Base-by-base conservation (phyloP, 2,888 invertebrate genomes). In the Cryptophagus acutangulus region DNA sequence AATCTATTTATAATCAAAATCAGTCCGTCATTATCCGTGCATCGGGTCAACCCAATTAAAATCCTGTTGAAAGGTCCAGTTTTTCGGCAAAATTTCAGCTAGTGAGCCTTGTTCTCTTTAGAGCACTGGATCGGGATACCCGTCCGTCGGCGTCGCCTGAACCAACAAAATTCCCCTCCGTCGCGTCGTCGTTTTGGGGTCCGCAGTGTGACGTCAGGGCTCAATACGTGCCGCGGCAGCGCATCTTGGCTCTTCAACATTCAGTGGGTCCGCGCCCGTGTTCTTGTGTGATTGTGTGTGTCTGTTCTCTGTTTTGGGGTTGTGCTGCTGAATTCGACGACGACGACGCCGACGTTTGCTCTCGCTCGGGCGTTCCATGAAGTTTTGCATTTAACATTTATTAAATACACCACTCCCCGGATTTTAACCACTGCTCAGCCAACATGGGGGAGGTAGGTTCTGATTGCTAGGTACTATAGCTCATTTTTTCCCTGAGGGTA, bases 131-230 rank as follows among this genome's bases (percentile, higher is more conserved):
- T 45, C 43, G 42, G 43, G 35, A 41, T 28, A 38, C 25, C 35
- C 34, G 26, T n/a, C n/a, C 20, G 18, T 15, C 3, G 41, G n/a
- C n/a, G n/a, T n/a, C n/a, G n/a, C n/a, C n/a, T n/a, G n/a, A n/a
- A n/a, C n/a, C n/a, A n/a, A n/a, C n/a, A n/a, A n/a, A 31, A 31
- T 31, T 37, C 37, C 40, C 44, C 34, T 13, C 34, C 39, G 33
- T 33, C 24, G 35, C 42, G 46, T 42, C 46, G 51, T 29, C 46
- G 41, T 30, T 43, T 18, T 40, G 45, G 75, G 73, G 73, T 75
- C 76, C 76, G 78, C 78, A 78, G 79, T 78, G 77, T 79, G 78
- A 79, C 77, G 78, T 69, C 69, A 71, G 65, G 66, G 71, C 72
- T 74, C 73, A 70, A 74, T 74, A 74, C 70, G 57, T 58, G 56